Conservation (phyloP, 2,113 vertebrate species). For the Copsychus sechellarum region DNA sequence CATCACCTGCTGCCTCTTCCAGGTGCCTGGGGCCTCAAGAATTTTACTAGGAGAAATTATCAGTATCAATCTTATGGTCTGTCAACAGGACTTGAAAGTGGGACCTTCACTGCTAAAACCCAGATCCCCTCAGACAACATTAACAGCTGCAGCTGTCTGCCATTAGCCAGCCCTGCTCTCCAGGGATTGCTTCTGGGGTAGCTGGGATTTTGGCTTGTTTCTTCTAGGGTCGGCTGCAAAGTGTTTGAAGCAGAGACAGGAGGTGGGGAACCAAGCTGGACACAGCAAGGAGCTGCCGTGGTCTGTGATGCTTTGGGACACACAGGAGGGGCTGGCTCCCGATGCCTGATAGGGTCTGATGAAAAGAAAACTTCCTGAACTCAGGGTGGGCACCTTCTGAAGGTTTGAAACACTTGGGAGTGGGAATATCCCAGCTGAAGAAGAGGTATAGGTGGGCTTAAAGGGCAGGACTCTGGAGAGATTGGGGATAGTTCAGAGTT, state of each 20-base stretch:
- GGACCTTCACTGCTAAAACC: not conserved
- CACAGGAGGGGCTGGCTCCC: rapidly evolving
- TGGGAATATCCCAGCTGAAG: not conserved
- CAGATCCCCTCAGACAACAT: not conserved
- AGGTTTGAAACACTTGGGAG: not conserved
- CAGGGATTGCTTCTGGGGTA: not conserved
- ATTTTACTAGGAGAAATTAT: conserved; percentile 1
- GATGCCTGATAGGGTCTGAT: not conserved
- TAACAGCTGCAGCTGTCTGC: conserved; percentile 36
- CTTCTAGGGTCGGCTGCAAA: not conserved
- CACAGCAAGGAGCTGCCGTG: rapidly evolving
- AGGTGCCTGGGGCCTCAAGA: not conserved
- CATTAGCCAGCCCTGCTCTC: conserved; percentile 12
- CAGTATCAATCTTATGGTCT: conserved; percentile 17
- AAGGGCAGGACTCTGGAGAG: not conserved
- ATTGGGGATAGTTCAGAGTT: not conserved
- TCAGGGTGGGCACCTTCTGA: not conserved
- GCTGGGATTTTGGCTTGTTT: not conserved
- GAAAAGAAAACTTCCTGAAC: not conserved
- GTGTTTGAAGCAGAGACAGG: not conserved
- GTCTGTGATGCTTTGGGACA: rapidly evolving
- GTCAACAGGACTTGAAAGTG: conserved; percentile 8
- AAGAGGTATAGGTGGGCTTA: not conserved
- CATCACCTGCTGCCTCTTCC: not conserved
- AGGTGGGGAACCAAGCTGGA: not conserved